A percentile compares a stretch with the other conserved stretches of the same genome.
Conservation (phyloP, 2,797 vertebrate species). For the Lagocephalus sceleratus region DNA sequence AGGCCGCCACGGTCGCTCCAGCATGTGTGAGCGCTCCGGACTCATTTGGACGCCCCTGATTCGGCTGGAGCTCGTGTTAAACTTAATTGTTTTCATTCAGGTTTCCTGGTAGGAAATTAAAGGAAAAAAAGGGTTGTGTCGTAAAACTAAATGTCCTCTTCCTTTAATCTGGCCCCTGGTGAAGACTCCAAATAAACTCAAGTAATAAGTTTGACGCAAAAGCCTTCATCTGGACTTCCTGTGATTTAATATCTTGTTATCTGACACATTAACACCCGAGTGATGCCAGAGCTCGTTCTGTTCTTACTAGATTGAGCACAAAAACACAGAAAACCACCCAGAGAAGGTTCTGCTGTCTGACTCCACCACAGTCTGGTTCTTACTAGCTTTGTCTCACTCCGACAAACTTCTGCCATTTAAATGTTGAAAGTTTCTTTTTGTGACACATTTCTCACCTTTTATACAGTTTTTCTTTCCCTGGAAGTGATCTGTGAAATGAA, state of each 20-base stretch:
- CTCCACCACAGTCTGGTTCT: too few species aligned
- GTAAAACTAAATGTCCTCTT: conserved; percentile 26
- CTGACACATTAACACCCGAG: conserved; percentile 26
- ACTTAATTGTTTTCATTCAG: conserved; percentile 25
- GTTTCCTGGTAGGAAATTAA: conserved; percentile 5
- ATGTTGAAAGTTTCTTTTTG: too few species aligned
- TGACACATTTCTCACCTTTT: too few species aligned
- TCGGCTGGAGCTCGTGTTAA: conserved; percentile 39
- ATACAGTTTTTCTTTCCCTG: too few species aligned
- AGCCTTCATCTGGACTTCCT: conserved; percentile 35
- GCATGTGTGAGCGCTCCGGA: conserved; percentile 47
- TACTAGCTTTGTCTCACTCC: too few species aligned
- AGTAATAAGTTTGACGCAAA: conserved; percentile 7
- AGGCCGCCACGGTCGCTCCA: conserved; percentile 38
- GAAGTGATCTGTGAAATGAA: too few species aligned
- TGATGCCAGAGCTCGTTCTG: not conserved
- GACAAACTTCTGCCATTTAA: too few species aligned
- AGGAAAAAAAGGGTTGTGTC: conserved; percentile 24
- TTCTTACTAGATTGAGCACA: too few species aligned
- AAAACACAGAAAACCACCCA: too few species aligned
- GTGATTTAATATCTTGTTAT: conserved; percentile 12
- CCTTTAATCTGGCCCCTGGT: too few species aligned
- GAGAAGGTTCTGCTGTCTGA: too few species aligned
- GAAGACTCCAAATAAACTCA: too few species aligned
- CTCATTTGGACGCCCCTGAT: conserved; percentile 22